A percentile compares a stretch with the other conserved stretches of the same genome.
These are phyloP conservation scores for Agonopterix heracliana DNA, from an alignment of 2,888 invertebrate genomes.

Conservation along the genomic window DNA sequence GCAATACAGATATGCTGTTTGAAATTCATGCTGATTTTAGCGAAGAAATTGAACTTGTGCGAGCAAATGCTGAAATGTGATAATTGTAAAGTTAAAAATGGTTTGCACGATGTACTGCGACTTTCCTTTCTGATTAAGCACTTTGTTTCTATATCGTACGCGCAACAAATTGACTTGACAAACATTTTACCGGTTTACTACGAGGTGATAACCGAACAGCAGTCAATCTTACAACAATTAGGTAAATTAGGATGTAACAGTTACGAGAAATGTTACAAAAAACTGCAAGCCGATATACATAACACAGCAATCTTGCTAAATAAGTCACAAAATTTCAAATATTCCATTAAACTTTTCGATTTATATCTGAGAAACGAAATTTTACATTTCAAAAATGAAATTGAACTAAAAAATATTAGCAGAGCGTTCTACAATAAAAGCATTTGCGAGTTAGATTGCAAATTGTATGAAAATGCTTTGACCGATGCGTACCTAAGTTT, in stretches of 20 bases:
- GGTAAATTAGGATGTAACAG: constrained; percentile 39
- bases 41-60: constrained; percentile 30
- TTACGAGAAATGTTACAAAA: constrained; percentile 42
- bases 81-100: constrained; percentile 41
- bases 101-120: constrained; percentile 50
- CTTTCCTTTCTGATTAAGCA: constrained; percentile 45
- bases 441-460: constrained; percentile 53
- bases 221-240: constrained; percentile 35
- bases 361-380: constrained; percentile 49
- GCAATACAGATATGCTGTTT: constrained; percentile 33
- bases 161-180: constrained; percentile 25
- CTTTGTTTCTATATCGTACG: constrained; percentile 31
- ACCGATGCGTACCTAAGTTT: constrained; percentile 50
- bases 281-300: constrained; percentile 54
- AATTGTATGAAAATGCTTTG: constrained; percentile 41
- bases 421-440: constrained; percentile 59
- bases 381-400: constrained; percentile 19
- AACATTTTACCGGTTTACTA: constrained; percentile 25
- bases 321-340: constrained; percentile 38
- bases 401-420: constrained; percentile 44
- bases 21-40: constrained; percentile 37
- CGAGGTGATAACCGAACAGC: constrained; percentile 34
- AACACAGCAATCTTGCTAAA: constrained; percentile 54
- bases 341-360: constrained; percentile 49
- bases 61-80: constrained; percentile 55